Evolutionary conservation across 2,888 invertebrate species (phyloP).

Genomic region (Itoplectis maculator): DNA sequence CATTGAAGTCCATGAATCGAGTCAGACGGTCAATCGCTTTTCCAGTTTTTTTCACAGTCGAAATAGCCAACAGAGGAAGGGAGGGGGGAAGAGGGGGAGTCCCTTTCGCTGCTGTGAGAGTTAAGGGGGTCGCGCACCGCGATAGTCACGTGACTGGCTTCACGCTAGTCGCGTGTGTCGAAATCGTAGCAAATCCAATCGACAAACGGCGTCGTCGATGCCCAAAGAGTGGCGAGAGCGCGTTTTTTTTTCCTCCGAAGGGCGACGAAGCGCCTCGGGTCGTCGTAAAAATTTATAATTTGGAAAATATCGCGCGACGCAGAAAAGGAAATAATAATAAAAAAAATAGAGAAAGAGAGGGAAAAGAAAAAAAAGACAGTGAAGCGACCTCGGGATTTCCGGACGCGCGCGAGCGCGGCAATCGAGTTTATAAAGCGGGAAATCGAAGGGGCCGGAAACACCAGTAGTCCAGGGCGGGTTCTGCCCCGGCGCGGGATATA

Average conservation of each 20-base stretch:
- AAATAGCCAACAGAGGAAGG: constrained; percentile 6
- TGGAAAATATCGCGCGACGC: constrained; percentile 81
- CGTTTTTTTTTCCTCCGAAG: background rate
- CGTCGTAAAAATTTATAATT: constrained; percentile 85
- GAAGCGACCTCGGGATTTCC: constrained; percentile 74
- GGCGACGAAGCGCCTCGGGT: constrained; percentile 53
- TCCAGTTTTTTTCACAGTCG: constrained; percentile 35
- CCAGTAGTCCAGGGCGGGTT: constrained; percentile 44
- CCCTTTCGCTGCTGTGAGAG: constrained; percentile 22
- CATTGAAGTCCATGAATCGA: constrained; percentile 30
- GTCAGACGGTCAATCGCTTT: constrained; percentile 60
- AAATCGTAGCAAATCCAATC: constrained; percentile 83
- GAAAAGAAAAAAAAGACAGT: constrained; percentile 54
- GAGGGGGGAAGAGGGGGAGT: background rate
- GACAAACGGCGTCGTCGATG: constrained; percentile 67
- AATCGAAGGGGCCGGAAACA: constrained; percentile 81
- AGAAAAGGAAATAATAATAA: constrained; percentile 42
- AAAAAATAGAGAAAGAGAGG: constrained; percentile 39
- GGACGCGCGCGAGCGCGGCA: constrained; percentile 74
- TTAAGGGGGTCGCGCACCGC: constrained; percentile 53
- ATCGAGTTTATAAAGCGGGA: constrained; percentile 84
- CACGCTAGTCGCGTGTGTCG: constrained; percentile 75
- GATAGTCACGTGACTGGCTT: constrained; percentile 66
- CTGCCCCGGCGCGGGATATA: constrained; percentile 18
- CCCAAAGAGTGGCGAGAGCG: constrained; percentile 52